Evolutionary conservation across 2,888 invertebrate species (phyloP), one percentile per base, ranked within the genome.

Genomic region (Aporophyla lueneburgensis): DNA sequence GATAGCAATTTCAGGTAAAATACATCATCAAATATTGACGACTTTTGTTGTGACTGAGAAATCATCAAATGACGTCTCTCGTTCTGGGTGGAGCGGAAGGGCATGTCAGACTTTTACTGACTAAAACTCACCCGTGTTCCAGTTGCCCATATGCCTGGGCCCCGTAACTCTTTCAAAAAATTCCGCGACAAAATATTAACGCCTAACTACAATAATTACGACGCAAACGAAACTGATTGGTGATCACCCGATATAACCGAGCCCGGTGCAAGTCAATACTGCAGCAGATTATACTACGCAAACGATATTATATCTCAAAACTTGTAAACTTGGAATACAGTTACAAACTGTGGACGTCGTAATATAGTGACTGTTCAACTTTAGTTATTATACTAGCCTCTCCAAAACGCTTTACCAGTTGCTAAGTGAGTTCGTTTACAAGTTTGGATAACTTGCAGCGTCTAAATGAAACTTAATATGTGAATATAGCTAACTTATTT

Each of bases 301-400:
- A 74, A 75, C 56, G 58, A 73, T 76, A 73, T 83, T 68, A 76
- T 72, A 74, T 83, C 70, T 56, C 70, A 33, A 67, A 83, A 83
- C 71, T 80, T 78, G 49, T 69, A 9, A 74, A 69, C 84, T 85
- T 19, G n/a, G 66, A 54, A 73, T 76, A 51, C 54, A 74, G 78
- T 78, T 85, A 63, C 65, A 69, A 78, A 78, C 74, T 81, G 53
- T 65, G 68, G 46, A 66, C 83, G 81, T 63, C 67, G 67, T 85
- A 76, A 76, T 76, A 76, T 56, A 77, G 56, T 74, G 65, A 66
- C 54, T 76, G 70, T 40, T 70, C 40, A 49, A 85, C 68, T 85
- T 83, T 61, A 71, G 78, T 74, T 74, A 83, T 78, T 67, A 82
- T 51, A 58, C 83, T 66, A n/a, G 54, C 78, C 83, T 66, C 59